Conservation (phyloP, 2,888 invertebrate species). For the Furcula furcula region DNA sequence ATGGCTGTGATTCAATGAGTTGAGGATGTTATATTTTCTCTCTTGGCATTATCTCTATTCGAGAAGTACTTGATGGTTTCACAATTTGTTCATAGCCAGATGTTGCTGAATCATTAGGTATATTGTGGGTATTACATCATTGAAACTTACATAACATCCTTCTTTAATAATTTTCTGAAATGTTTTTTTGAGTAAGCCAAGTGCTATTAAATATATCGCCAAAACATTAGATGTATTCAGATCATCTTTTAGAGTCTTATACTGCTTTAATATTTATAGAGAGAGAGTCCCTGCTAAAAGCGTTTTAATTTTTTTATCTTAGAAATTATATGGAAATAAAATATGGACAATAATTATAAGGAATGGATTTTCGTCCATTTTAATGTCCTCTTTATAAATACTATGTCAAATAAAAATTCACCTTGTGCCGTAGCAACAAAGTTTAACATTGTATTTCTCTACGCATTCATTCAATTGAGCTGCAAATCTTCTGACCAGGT, state of each 20-base stretch:
- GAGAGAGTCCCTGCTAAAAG: no score
- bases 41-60: no score
- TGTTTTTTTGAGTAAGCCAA: no score
- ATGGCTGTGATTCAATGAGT: slow-evolving; percentile 12
- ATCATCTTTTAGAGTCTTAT: no score
- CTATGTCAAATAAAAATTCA: slow-evolving; percentile 1
- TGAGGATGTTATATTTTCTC: slow-evolving; percentile 6
- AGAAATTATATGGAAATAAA: no score
- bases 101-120: background rate
- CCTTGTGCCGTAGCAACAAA: slow-evolving; percentile 3
- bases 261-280: no score
- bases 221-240: no score
- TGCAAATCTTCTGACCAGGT: slow-evolving; percentile 24
- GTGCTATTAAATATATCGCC: no score
- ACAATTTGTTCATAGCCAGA: background rate
- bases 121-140: no score
- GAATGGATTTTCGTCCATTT: background rate
- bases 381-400: background rate
- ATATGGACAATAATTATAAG: no score
- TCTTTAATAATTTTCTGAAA: no score
- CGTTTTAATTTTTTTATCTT: no score
- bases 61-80: background rate
- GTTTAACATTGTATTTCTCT: slow-evolving; percentile 2
- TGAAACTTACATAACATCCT: background rate
- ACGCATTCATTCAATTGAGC: slow-evolving; percentile 13